Evolutionary conservation across 2,888 invertebrate genomes (phyloP).

Genomic region (Torymus aiolomorphi): DNA sequence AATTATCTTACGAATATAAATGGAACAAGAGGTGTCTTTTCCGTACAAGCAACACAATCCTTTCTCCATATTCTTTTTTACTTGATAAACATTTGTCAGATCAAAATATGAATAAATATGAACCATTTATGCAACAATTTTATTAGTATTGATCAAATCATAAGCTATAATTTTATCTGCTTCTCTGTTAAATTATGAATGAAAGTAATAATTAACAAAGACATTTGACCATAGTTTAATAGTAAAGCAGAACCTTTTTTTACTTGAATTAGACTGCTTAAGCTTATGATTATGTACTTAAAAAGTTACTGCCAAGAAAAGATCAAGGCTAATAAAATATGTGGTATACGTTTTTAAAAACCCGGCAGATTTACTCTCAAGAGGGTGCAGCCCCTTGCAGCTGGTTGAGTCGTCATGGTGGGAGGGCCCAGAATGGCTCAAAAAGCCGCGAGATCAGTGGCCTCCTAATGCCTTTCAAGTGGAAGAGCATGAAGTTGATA

Average conservation of each 20-base stretch:
- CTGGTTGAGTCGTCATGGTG: too few species aligned
- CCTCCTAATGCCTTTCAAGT: too few species aligned
- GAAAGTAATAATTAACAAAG: background rate
- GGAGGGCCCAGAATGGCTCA: too few species aligned
- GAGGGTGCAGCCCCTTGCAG: too few species aligned
- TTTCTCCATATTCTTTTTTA: conserved; percentile 17
- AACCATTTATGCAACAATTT: background rate
- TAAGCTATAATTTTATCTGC: conserved; percentile 8
- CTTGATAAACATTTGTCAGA: too few species aligned
- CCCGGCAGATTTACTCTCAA: too few species aligned
- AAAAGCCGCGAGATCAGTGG: too few species aligned
- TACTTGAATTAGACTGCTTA: background rate
- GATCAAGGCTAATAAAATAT: background rate
- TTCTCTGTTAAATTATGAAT: conserved; percentile 15
- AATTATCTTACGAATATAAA: conserved; percentile 71
- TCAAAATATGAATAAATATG: too few species aligned
- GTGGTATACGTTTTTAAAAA: conserved; percentile 3
- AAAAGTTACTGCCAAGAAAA: background rate
- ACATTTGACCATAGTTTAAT: background rate
- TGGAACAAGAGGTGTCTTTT: conserved; percentile 54
- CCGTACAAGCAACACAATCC: conserved; percentile 24
- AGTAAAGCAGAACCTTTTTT: conserved; percentile 5
- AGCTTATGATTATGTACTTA: background rate
- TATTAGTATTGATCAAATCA: background rate
- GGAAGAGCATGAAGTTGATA: too few species aligned